A percentile compares a stretch with the other conserved stretches of the same genome.
These are phyloP conservation scores for Pseudocheirus occidentalis DNA, from an alignment of 2,797 vertebrate genomes.

Conservation along the genomic window DNA sequence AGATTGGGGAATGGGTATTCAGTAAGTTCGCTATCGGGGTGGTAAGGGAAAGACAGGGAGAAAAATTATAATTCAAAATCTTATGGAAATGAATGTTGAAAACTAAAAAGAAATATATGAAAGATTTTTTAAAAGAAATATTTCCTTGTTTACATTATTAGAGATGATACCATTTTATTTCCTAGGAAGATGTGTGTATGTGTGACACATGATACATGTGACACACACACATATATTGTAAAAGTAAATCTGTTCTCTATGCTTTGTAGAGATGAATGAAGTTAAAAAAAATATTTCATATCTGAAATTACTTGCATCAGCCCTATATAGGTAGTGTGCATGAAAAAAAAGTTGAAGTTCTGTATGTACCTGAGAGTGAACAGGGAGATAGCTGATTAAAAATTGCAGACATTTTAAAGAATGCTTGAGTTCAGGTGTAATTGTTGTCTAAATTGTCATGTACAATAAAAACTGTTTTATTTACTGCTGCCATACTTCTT, in stretches of 20 bases:
- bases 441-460: conserved; percentile 24
- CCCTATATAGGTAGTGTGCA: background rate
- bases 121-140: background rate
- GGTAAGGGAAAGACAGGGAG: too few species aligned
- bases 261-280: conserved; percentile 26
- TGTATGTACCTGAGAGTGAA: background rate
- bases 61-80: too few species aligned
- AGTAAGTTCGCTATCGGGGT: too few species aligned
- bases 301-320: background rate
- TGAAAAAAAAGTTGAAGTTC: conserved; percentile 21
- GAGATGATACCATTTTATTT: background rate
- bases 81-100: too few species aligned
- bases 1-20: too few species aligned
- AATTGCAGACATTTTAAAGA: conserved; percentile 15
- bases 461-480: conserved; percentile 17
- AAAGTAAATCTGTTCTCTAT: conserved; percentile 31
- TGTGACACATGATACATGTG: background rate
- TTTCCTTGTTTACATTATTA: background rate
- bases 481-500: conserved; percentile 9
- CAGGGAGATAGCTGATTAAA: background rate
- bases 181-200: background rate
- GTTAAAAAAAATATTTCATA: background rate
- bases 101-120: too few species aligned
- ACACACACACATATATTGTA: background rate
- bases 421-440: conserved; percentile 13